Base-by-base conservation (phyloP, 2,797 vertebrate species). In the Allobates femoralis region DNA sequence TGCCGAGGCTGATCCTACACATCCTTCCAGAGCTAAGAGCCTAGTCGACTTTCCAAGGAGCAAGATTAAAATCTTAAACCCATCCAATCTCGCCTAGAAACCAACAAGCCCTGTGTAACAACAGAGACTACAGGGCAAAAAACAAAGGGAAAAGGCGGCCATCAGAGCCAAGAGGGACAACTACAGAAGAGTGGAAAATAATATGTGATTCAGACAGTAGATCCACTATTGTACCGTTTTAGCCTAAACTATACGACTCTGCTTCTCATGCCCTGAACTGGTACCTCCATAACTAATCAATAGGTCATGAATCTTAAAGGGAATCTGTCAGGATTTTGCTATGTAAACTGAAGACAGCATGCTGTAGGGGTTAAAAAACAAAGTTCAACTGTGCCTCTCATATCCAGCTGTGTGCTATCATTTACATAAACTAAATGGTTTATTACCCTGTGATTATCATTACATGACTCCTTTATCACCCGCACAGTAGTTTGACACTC, bases 1-100 rank as follows among this genome's bases (percentile, higher is more conserved):
- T 77, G 81, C 84, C 28, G 85, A 19, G 83, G 83, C 87, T 89
- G 2, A 56, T 0, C 50, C 69, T 74, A 81, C 78, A 84, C 86
- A 81, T 85, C 66, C 67, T 87, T 83, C 69, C 67, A 81, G 46
- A 80, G 78, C 64, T 83, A 26, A 23, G 62, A 50, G 71, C 37
- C 83, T 64, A 37, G 71, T 84, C 73, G 21, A 75, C 46, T 60
- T 81, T 66, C 85, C 69, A 79, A 85, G 71, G 83, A 85, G 60
- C 19, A 4, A 55, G 83, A 85, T 85, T 56, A 76, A 78, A 21
- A 67, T 64, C 83, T 51, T 77, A 78, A 85, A 56, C 58, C 81
- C 81, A 50, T 41, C 58, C 71, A 28, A 71, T 60, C 69, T 74
- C 15, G 81, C 81, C 56, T 73, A 83, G 81, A 73, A 83, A 83